Evolutionary conservation across 2,113 vertebrate species (phyloP).

Genomic region (Polyodon spathula): DNA sequence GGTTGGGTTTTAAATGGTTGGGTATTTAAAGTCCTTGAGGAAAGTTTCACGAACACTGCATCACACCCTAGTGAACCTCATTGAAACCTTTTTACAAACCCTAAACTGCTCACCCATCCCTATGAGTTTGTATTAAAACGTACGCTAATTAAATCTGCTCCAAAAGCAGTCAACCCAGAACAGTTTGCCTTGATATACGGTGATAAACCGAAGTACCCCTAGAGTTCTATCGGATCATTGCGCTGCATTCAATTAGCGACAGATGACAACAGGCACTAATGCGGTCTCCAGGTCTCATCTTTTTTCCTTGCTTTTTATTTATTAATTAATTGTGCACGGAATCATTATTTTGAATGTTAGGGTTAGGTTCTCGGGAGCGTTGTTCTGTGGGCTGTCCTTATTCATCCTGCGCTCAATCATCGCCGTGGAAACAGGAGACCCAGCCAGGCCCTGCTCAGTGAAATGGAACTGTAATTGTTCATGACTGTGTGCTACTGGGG

Average conservation of each 20-base stretch:
- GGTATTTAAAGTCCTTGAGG: too few species aligned
- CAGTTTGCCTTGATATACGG: slow-evolving; percentile 36
- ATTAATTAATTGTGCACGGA: background rate
- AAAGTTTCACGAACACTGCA: background rate
- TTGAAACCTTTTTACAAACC: slow-evolving; percentile 13
- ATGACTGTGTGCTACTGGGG: background rate
- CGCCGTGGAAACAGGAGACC: slow-evolving; percentile 36
- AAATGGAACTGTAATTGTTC: slow-evolving; percentile 34
- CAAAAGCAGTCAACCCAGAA: slow-evolving; percentile 42
- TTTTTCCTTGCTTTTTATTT: slow-evolving; percentile 8
- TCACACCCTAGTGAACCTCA: background rate
- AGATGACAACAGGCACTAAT: slow-evolving; percentile 10
- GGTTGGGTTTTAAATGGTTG: too few species aligned
- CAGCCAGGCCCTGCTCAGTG: slow-evolving; percentile 29
- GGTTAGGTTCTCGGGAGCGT: background rate
- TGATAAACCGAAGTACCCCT: slow-evolving; percentile 53
- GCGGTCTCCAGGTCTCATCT: slow-evolving; percentile 7
- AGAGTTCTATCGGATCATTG: slow-evolving; percentile 49
- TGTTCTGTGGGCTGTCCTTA: slow-evolving; percentile 5
- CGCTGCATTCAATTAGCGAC: slow-evolving; percentile 44
- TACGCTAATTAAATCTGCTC: slow-evolving; percentile 38
- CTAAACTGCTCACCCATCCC: slow-evolving; percentile 25
- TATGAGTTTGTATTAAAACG: slow-evolving; percentile 29
- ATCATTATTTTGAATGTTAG: background rate
- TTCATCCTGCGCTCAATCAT: slow-evolving; percentile 39